Evolutionary conservation across 2,888 invertebrate genomes (phyloP).

Genomic region (Microctonus aethiopoides): DNA sequence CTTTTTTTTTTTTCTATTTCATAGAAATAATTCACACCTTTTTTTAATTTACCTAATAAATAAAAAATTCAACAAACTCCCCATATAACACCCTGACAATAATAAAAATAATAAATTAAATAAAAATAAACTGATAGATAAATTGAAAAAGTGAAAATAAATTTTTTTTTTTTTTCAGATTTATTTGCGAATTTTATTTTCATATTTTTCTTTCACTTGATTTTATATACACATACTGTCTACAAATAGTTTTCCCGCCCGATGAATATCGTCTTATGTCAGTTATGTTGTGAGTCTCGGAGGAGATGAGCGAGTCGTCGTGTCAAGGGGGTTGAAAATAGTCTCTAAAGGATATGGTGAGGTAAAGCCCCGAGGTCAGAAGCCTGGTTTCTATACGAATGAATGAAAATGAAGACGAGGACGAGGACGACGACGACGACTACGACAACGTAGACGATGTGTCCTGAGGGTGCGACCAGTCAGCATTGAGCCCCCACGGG

Average conservation of each 20-base stretch:
- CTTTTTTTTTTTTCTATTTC: background rate
- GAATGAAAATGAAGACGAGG: constrained; percentile 37
- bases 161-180: constrained; percentile 19
- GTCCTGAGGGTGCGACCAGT: constrained; percentile 58
- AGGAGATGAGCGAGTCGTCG: constrained; percentile 37
- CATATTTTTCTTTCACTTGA: constrained; percentile 29
- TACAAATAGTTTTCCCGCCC: constrained; percentile 27
- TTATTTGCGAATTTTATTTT: background rate
- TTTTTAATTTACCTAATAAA: too few relatives aligned
- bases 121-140: too few relatives aligned
- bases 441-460: constrained; percentile 37
- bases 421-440: constrained; percentile 35
- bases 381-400: constrained; percentile 15
- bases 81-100: too few relatives aligned
- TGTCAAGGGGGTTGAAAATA: constrained; percentile 32
- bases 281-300: constrained; percentile 48
- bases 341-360: constrained; percentile 13
- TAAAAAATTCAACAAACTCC: too few relatives aligned
- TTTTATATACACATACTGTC: background rate
- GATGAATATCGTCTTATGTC: constrained; percentile 39
- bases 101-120: too few relatives aligned
- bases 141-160: background rate
- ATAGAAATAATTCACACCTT: too few relatives aligned
- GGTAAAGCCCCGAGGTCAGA: constrained; percentile 25
- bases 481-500: constrained; percentile 57